Evolutionary conservation across 2,888 invertebrate species (phyloP), one percentile per base, ranked within the genome.

Genomic region (Liodrosophila aerea): DNA sequence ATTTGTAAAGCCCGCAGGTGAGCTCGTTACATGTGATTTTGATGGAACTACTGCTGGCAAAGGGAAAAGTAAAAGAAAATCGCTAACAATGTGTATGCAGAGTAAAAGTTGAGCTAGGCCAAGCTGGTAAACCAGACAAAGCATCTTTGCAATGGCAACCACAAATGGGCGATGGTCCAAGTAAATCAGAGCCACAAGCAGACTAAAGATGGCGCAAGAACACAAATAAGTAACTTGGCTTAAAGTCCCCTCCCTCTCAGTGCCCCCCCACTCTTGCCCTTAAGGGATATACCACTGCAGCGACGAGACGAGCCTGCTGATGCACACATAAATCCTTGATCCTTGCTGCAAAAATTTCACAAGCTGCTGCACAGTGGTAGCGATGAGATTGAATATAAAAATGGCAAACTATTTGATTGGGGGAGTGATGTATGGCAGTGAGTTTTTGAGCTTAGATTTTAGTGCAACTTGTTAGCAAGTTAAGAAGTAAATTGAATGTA

Each of bases 1-100:
- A 84, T 81, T 73, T 64, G 30, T 41, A 60, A 66, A 66, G 56
- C 60, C 66, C 56, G 31, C 64, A 64, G 46, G 39, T 37, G 54
- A 50, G 50, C 57, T 44, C 22, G 54, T 16, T 66, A 60, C 46
- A 67, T 61, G 67, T 59, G 62, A 64, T 59, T 71, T 59, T 57
- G 49, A 53, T 50, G 43, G 36, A 59, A 40, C 41, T 67, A 45
- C 49, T 37, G 44, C 44, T 18, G 4, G 46, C 16, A 39, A 36
- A 9, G 63, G 41, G n/a, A 12, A 18, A 51, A 27, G 22, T 5
- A 1, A 5, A 16, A 12, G 13, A 63, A 29, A 51, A 54, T 31
- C n/a, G 39, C 30, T 50, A 59, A 49, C 52, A 51, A 67, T 44
- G 50, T 47, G 12, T 50, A 56, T 56, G 57, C 36, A 59, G 22